Conservation (phyloP, 2,113 vertebrate species). For the Macheiramphus alcinus region DNA sequence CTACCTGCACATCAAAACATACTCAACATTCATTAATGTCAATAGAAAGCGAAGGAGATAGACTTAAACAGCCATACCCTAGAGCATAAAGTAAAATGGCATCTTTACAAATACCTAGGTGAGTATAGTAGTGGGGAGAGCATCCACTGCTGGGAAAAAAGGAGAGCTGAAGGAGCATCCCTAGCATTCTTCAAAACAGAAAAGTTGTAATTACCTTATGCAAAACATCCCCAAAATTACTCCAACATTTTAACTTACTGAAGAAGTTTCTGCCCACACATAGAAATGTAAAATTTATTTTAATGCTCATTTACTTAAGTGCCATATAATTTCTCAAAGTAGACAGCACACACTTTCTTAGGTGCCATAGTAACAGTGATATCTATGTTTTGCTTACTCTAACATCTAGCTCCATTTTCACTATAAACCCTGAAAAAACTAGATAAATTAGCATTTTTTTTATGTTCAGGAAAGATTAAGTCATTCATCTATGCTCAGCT, state of each 20-base stretch:
- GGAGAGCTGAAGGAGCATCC: not conserved
- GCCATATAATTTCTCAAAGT: not conserved
- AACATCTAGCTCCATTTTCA: not conserved
- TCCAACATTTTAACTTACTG: not conserved
- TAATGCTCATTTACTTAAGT: not conserved
- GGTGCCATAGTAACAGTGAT: slow-evolving; percentile 10
- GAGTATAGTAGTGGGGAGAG: not conserved
- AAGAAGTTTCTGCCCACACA: not conserved
- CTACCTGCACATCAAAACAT: not conserved
- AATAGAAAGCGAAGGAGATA: not conserved
- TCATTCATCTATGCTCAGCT: not conserved
- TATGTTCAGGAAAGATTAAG: not conserved
- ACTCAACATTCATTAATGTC: not conserved
- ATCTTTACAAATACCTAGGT: not conserved
- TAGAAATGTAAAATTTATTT: not conserved
- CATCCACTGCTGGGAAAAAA: not conserved
- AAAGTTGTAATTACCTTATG: not conserved
- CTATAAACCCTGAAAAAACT: not conserved
- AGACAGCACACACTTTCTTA: not conserved
- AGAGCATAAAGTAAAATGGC: not conserved
- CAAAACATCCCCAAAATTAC: not conserved
- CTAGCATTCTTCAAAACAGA: not conserved
- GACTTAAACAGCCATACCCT: not conserved
- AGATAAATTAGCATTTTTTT: slow-evolving; percentile 20
- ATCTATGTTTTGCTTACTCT: not conserved